A percentile compares a stretch with the other conserved stretches of the same genome.
Conservation (phyloP, 2,888 invertebrate genomes). For the Drosophila lutescens region DNA sequence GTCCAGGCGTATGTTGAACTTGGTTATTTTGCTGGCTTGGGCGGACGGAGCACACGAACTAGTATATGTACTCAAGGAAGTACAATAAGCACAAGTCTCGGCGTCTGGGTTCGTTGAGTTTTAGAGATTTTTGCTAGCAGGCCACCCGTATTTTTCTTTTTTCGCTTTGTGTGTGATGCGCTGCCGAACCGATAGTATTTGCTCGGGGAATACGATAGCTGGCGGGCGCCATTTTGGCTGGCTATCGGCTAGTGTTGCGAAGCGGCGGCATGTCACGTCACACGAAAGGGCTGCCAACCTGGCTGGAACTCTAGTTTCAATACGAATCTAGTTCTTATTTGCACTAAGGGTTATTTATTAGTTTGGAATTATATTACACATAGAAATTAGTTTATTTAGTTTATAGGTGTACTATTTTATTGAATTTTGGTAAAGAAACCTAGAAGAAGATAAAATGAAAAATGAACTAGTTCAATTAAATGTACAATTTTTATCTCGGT, state of each 20-base stretch:
- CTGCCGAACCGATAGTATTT: conserved; percentile 41
- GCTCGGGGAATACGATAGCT: conserved; percentile 15
- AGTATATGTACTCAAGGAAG: conserved; percentile 19
- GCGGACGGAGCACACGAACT: conserved; percentile 44
- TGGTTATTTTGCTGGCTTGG: conserved; percentile 80
- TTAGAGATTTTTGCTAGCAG: conserved; percentile 53
- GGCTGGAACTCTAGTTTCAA: neutral
- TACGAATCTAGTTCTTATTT: neutral
- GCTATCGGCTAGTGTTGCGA: conserved; percentile 21
- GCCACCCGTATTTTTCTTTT: conserved; percentile 55
- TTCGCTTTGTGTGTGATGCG: conserved; percentile 69
- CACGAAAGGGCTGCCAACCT: neutral
- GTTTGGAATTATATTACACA: neutral
- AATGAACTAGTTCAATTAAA: neutral
- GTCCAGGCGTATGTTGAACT: conserved; percentile 81
- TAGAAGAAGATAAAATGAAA: neutral
- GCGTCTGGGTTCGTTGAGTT: conserved; percentile 47
- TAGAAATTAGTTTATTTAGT: neutral
- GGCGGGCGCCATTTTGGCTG: conserved; percentile 35
- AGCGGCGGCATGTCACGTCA: neutral
- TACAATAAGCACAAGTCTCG: conserved; percentile 18
- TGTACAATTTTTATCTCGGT: too few relatives aligned
- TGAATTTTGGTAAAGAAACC: too few relatives aligned
- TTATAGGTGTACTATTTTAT: too few relatives aligned
- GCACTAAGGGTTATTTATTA: neutral